Evolutionary conservation across 53 echinoderm and acorn worm genomes (phyloP).

Genomic region (Mesocentrotus franciscanus): DNA sequence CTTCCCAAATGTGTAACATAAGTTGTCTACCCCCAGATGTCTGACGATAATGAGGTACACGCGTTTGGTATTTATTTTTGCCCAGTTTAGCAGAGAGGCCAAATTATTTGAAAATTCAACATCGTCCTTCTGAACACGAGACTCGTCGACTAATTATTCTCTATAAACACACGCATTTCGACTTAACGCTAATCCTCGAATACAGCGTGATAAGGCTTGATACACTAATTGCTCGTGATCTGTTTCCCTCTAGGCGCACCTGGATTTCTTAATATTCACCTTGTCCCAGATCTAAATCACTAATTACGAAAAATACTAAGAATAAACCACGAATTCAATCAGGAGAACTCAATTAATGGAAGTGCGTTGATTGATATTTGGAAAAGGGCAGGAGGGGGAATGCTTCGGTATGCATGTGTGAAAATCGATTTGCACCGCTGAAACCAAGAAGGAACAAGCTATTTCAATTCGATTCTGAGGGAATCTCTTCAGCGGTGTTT

Average conservation of each 20-base stretch:
- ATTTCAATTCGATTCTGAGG: no score
- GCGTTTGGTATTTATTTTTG: neutral
- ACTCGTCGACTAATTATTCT: conserved; percentile 23
- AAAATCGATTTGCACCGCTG: no score
- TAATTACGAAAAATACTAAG: conserved; percentile 48
- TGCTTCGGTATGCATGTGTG: neutral
- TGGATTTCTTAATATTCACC: neutral
- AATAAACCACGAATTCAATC: neutral
- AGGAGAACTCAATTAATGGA: neutral
- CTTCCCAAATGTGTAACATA: neutral
- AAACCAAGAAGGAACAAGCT: no score
- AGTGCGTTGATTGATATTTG: neutral
- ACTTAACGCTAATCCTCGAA: neutral
- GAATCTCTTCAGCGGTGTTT: no score
- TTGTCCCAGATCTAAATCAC: neutral
- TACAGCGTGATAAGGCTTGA: neutral
- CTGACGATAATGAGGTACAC: neutral
- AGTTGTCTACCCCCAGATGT: neutral
- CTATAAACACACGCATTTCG: neutral
- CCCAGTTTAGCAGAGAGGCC: neutral
- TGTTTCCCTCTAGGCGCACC: neutral
- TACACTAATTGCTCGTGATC: conserved; percentile 14
- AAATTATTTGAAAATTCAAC: neutral
- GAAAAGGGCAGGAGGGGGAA: neutral
- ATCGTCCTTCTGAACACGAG: neutral